These are phyloP conservation scores for Acanthis flammea DNA, from an alignment of 2,797 vertebrate species.

Conservation along the genomic window DNA sequence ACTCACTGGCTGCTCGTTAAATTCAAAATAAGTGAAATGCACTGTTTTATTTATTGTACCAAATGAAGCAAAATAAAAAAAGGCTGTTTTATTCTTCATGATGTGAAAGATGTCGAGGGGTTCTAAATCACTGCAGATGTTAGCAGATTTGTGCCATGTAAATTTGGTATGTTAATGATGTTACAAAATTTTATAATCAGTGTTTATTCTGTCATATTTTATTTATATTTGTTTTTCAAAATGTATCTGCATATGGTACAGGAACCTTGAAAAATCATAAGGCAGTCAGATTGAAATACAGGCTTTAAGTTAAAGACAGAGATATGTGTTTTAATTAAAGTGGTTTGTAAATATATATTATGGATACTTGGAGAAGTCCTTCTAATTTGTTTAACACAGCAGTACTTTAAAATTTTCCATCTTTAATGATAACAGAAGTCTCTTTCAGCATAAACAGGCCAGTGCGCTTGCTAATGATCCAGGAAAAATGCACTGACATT, in stretches of 20 bases:
- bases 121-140: slow-evolving; percentile 6
- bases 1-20: neutral
- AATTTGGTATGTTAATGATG: neutral
- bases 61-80: neutral
- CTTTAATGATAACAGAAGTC: neutral
- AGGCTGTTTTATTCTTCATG: neutral
- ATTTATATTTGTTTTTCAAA: slow-evolving; percentile 6
- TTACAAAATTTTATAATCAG: neutral
- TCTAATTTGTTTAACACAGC: neutral
- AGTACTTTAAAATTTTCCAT: neutral
- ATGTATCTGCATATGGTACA: neutral
- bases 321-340: slow-evolving; percentile 7
- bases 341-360: neutral
- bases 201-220: slow-evolving; percentile 33
- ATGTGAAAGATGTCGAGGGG: neutral
- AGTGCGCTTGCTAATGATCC: neutral
- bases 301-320: neutral
- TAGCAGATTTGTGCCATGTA: neutral
- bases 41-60: slow-evolving; percentile 8
- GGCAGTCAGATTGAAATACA: neutral
- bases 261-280: neutral
- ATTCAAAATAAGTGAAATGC: neutral
- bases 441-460: neutral
- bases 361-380: neutral
- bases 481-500: neutral